Percentiles rank a stretch among this genome's conserved stretches.
Evolutionary conservation across 2,113 vertebrate species (phyloP).

Genomic region (Forbesichthys papilliferus): DNA sequence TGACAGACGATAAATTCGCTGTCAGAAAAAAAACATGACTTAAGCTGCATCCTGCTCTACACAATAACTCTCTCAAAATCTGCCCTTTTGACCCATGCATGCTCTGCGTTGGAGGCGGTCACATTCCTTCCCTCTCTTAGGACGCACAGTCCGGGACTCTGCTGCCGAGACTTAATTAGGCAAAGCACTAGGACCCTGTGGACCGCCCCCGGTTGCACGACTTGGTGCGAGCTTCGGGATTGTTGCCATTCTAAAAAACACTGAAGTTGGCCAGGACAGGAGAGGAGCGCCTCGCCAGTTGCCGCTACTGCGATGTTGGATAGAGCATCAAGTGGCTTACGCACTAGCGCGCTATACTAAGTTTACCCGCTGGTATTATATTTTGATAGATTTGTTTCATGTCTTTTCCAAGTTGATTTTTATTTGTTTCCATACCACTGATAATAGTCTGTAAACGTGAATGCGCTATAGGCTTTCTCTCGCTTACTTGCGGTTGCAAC

Average conservation of each 20-base stretch:
- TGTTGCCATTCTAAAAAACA: conserved; percentile 31
- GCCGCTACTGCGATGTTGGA: not conserved
- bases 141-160: conserved; percentile 14
- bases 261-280: conserved; percentile 36
- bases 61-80: conserved; percentile 26
- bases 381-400: too few species aligned
- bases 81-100: conserved; percentile 53
- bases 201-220: conserved; percentile 26
- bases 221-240: not conserved
- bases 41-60: conserved; percentile 10
- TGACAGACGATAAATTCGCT: not conserved
- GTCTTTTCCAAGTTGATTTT: not conserved
- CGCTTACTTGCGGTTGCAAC: too few species aligned
- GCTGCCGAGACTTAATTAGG: conserved; percentile 40
- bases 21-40: conserved; percentile 12
- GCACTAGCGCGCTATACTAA: not conserved
- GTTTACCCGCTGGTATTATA: too few species aligned
- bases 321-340: not conserved
- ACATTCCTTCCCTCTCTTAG: conserved; percentile 59
- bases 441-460: not conserved
- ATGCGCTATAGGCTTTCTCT: too few species aligned
- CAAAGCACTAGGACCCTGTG: conserved; percentile 54
- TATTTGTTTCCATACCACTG: not conserved
- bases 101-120: conserved; percentile 54
- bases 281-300: conserved; percentile 6